A percentile compares a stretch with the other conserved stretches of the same genome.
Evolutionary conservation across 2,888 invertebrate genomes (phyloP).

Genomic region (Trissoscelio sp.): DNA sequence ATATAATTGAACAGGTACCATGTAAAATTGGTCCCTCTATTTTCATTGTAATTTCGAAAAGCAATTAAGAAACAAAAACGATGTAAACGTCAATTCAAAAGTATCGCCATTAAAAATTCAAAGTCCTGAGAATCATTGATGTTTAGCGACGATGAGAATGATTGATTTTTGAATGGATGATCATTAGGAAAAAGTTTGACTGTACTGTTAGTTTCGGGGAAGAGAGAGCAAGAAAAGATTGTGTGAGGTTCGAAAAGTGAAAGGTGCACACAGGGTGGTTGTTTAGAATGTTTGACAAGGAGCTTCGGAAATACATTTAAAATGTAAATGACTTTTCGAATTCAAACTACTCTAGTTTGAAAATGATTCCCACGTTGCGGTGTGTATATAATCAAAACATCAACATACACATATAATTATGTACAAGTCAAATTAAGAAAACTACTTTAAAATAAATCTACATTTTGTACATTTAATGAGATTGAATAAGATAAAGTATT

Average conservation of each 20-base stretch:
- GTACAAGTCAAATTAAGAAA: not conserved
- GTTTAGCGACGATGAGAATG: slow-evolving; percentile 15
- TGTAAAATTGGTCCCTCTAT: too few relatives aligned
- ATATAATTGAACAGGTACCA: too few relatives aligned
- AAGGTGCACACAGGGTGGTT: slow-evolving; percentile 38
- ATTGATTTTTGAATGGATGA: slow-evolving; percentile 45
- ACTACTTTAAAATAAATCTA: not conserved
- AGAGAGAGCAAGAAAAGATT: slow-evolving; percentile 37
- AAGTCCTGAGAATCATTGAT: slow-evolving; percentile 15
- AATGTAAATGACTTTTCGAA: slow-evolving; percentile 47
- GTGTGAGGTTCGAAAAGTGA: slow-evolving; percentile 40
- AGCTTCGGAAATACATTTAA: slow-evolving; percentile 38
- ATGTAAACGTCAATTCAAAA: not conserved
- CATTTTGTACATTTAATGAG: not conserved
- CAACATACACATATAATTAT: not conserved
- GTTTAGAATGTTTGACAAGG: slow-evolving; percentile 30
- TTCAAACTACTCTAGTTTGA: slow-evolving; percentile 31
- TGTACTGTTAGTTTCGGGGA: slow-evolving; percentile 43
- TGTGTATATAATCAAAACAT: slow-evolving; percentile 3
- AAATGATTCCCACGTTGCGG: slow-evolving; percentile 33
- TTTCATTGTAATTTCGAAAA: not conserved
- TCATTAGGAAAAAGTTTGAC: slow-evolving; percentile 32
- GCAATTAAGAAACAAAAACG: not conserved
- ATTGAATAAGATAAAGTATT: not conserved
- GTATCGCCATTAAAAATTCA: not conserved